phyloP scores from a whole-genome alignment of 2,797 vertebrate species.

The Buceros bicornis region DNA sequence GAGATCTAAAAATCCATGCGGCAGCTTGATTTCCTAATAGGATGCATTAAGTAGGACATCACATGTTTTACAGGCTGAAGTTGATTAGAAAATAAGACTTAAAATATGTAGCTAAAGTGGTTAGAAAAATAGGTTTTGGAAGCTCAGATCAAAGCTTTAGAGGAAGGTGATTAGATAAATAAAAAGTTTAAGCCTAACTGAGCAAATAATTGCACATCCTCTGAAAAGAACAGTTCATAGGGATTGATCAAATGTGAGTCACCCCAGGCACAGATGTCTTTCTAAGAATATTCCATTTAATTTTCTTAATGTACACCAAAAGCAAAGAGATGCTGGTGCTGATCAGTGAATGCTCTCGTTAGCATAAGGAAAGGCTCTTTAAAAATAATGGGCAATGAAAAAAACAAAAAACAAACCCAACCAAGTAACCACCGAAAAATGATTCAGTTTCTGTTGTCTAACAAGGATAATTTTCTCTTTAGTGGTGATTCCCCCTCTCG shows the following conservation, averaged over 20 bases:
- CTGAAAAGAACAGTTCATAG: constrained; percentile 79
- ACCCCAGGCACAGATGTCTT: constrained; percentile 80
- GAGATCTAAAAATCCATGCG: constrained; percentile 74
- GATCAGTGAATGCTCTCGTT: constrained; percentile 71
- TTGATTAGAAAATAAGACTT: constrained; percentile 81
- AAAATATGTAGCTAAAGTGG: constrained; percentile 81
- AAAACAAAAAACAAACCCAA: not conserved
- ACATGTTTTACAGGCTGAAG: constrained; percentile 79
- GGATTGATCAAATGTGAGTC: constrained; percentile 81
- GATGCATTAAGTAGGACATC: constrained; percentile 80
- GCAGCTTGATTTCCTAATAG: constrained; percentile 82
- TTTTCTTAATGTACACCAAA: constrained; percentile 79
- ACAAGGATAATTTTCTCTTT: constrained; percentile 46
- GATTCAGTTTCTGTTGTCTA: constrained; percentile 50
- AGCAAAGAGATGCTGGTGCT: constrained; percentile 60
- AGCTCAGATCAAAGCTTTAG: constrained; percentile 84
- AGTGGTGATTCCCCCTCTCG: not conserved
- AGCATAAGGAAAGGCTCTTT: constrained; percentile 68
- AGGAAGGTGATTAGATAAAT: constrained; percentile 86
- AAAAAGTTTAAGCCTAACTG: constrained; percentile 86
- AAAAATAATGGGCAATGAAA: constrained; percentile 25
- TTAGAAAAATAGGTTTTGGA: constrained; percentile 78
- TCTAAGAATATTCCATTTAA: constrained; percentile 81
- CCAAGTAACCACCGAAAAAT: not conserved
- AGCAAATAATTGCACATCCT: constrained; percentile 87